phyloP scores from a whole-genome alignment of 2,888 invertebrate species.

The Agonum fuliginosum region DNA sequence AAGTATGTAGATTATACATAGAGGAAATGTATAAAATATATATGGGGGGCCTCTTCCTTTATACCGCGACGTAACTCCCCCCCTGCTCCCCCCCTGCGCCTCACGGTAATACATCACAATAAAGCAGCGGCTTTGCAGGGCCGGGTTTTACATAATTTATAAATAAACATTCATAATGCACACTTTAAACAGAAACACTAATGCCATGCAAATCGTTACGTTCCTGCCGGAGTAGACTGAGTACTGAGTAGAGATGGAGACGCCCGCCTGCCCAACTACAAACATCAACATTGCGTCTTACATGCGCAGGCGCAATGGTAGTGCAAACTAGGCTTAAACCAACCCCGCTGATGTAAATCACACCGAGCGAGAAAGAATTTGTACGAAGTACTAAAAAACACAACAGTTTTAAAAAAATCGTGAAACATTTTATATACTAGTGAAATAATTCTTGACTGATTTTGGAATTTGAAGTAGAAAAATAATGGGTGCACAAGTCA shows the following conservation, averaged over 20 bases:
- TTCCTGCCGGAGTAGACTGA: neutral
- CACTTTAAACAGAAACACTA: conserved; percentile 70
- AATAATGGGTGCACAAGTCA: too few relatives aligned
- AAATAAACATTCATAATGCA: conserved; percentile 74
- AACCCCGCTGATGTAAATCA: neutral
- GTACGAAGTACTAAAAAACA: too few relatives aligned
- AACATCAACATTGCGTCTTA: too few relatives aligned
- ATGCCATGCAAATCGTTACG: conserved; percentile 69
- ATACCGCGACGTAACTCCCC: conserved; percentile 37
- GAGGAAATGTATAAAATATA: conserved; percentile 66
- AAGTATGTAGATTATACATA: conserved; percentile 66
- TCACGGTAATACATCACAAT: conserved; percentile 58
- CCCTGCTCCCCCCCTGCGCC: conserved; percentile 1
- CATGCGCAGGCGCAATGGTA: too few relatives aligned
- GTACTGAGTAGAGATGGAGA: too few relatives aligned
- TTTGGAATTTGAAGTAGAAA: too few relatives aligned
- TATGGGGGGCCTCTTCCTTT: conserved; percentile 53
- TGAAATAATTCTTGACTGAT: too few relatives aligned
- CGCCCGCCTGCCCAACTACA: too few relatives aligned
- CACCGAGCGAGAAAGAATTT: too few relatives aligned
- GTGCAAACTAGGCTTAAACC: too few relatives aligned
- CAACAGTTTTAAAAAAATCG: too few relatives aligned
- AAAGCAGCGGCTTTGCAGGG: conserved; percentile 56
- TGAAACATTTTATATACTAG: too few relatives aligned
- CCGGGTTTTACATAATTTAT: conserved; percentile 72